Evolutionary conservation across 2,113 vertebrate genomes (phyloP).

Genomic region (Thermophis baileyi): DNA sequence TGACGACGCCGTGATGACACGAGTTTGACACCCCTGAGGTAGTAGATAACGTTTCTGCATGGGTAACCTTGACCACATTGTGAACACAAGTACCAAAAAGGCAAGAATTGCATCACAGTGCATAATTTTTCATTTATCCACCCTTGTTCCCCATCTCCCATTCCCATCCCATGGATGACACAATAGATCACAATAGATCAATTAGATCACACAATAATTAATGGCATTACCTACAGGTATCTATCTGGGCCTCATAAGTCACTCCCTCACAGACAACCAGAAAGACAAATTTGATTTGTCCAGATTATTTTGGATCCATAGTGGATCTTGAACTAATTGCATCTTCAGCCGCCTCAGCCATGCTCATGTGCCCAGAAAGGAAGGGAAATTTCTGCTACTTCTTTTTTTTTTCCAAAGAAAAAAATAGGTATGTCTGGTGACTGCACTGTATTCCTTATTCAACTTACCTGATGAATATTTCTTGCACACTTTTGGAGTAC

Average conservation of each 20-base stretch:
- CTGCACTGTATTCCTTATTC: neutral
- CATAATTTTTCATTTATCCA: neutral
- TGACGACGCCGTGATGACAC: fast-evolving
- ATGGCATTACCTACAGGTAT: neutral
- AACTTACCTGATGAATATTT: neutral
- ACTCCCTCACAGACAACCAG: neutral
- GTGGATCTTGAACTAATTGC: neutral
- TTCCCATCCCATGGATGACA: neutral
- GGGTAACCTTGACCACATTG: neutral
- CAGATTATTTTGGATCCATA: neutral
- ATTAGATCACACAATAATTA: neutral
- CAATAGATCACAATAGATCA: no score
- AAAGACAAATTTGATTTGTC: neutral
- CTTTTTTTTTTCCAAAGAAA: neutral
- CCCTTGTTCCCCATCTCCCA: neutral
- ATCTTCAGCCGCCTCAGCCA: neutral
- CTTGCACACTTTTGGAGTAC: neutral
- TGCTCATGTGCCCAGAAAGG: neutral
- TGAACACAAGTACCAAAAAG: neutral
- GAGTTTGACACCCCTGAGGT: no score
- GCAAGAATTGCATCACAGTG: neutral
- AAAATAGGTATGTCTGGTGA: neutral
- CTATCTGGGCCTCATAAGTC: neutral
- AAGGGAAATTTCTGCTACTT: neutral
- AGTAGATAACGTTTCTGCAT: neutral